Evolutionary conservation across 2,888 invertebrate species (phyloP), one percentile per base, ranked within the genome.

Genomic region (Drosophila birchii): DNA sequence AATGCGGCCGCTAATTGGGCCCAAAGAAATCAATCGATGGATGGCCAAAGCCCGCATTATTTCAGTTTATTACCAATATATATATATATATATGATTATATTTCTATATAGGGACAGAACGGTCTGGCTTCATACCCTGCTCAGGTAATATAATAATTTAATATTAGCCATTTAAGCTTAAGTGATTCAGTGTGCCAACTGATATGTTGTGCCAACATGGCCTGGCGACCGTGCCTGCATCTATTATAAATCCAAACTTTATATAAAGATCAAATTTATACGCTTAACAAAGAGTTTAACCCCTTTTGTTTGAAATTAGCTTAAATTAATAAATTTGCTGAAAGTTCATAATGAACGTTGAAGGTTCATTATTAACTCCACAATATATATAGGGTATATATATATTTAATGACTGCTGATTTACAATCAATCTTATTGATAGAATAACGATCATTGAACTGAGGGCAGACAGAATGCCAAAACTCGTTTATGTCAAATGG

Each of bases 371-470:
- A 43, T 20, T 16, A 3, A 29, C 29, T 7, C 29, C 29, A 7
- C 5, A 23, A 4, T 23, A 23, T 3, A 20, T 38, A 20, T 20
- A 32, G 39, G 2, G 26, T 26, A 20, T 47, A 49, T 49, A 16
- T 44, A 43, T 59, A 43, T 49, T 60, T 26, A 16, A 20, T 20
- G 23, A 18, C n/a, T 34, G 36, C 14, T 39, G 29, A 23, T 20
- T 47, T 16, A n/a, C 16, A 14, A 51, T 51, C 20, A 34, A 51
- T 23, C n/a, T 29, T 32, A 11, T 3, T 3, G 12, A 4, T 18
- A 16, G 20, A 39, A 47, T 47, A 55, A 55, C 55, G 67, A 67
- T 55, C 66, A 41, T 55, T 67, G 66, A 67, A 67, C 67, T 67
- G 55, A 36, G 14, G 62, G 62, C 20, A 36, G 45, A 5, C 5